Base-by-base conservation (phyloP, 2,113 vertebrate species). In the Oreochromis niloticus region DNA sequence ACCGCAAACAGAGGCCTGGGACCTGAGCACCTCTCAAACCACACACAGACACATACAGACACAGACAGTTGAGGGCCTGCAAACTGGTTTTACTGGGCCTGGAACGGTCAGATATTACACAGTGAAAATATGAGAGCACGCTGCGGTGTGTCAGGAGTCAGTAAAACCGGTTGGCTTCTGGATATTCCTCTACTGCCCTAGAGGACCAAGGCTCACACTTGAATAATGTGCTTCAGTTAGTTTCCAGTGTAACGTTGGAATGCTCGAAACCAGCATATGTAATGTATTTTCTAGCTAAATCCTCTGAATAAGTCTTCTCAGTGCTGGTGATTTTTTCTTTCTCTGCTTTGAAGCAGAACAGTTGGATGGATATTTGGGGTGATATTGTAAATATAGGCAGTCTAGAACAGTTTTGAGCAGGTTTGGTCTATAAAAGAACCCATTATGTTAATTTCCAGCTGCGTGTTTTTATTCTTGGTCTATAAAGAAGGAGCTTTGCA, bases 71-170 rank as follows among this genome's bases (percentile, higher is more conserved):
- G 75, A 95, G 59, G 88, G 81, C 87, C 91, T 90, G 85, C 85
- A 91, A 92, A 94, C 92, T 90, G 90, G 89, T 93, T 95, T 96
- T 95, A 95, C 93, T 95, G 92, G 87, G 78, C 66, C 91, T 91
- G 91, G 66, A 92, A 92, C 10, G 93, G 93, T 95, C 93, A 91
- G 87, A 95, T 94, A 93, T 94, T 93, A 94, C 91, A 80, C 82
- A 91, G 91, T 95, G 93, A 94, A 94, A 95, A 95, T 93, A 93
- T 93, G 92, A 94, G 92, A 83, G 87, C 43, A 22, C n/a, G 79
- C 85, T 93, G 93, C 50, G 92, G 90, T 93, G 92, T 90, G 91
- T 94, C 90, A 86, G 87, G 83, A 94, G 91, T 93, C 92, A 83
- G 93, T 94, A 93, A 95, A 95, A 93, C 39, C 13, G 1, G 84